Conservation (phyloP, 2,888 invertebrate species). For the Caenorhabditis sinica region DNA sequence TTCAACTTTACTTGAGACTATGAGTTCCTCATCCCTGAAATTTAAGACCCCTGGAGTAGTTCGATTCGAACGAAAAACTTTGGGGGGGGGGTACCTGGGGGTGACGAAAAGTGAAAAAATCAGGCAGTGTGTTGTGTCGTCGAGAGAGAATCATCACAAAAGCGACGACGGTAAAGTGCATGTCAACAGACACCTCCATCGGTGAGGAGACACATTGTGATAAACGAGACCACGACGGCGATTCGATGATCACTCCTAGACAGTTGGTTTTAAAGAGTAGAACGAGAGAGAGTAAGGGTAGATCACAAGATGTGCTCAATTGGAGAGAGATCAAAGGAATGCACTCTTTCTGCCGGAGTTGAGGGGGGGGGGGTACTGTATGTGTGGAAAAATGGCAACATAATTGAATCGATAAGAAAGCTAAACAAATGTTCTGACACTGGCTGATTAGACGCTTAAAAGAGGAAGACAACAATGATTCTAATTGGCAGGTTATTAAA, state of each 20-base stretch:
- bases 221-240: slow-evolving; percentile 34
- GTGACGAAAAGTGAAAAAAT: no score
- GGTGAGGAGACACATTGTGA: slow-evolving; percentile 29
- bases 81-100: background rate
- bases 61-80: slow-evolving; percentile 6
- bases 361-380: slow-evolving; percentile 15
- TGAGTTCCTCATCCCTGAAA: no score
- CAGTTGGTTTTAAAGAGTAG: slow-evolving; percentile 45
- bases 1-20: no score
- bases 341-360: no score
- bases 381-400: background rate
- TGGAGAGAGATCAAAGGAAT: slow-evolving; percentile 15
- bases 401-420: slow-evolving; percentile 29
- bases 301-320: slow-evolving; percentile 45
- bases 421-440: slow-evolving; percentile 6
- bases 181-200: slow-evolving; percentile 52
- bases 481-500: slow-evolving; percentile 22
- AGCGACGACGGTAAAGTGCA: slow-evolving; percentile 52
- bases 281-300: no score
- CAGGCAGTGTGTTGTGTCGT: no score
- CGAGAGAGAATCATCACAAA: slow-evolving; percentile 1
- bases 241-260: slow-evolving; percentile 28
- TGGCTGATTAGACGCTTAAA: background rate
- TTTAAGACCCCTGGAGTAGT: background rate
- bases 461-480: slow-evolving; percentile 4